Base-by-base conservation (phyloP, 2,113 vertebrate species). In the Albula goreensis region DNA sequence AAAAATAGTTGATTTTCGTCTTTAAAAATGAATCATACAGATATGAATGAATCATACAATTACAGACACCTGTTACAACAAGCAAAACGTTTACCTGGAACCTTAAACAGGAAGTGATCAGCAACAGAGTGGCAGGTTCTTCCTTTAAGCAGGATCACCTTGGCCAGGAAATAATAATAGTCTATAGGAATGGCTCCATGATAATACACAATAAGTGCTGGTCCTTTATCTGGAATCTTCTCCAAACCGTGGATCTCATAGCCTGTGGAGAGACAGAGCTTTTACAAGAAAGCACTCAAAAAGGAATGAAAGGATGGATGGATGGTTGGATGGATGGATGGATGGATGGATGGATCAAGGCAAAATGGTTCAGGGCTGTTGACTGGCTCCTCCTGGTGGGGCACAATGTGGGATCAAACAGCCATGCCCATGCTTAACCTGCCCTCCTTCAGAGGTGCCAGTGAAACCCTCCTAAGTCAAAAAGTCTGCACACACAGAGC, bases 111-210 rank as follows among this genome's bases (percentile, higher is more conserved):
- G 83, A 99, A 97, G 91, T 99, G 96, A 93, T 99, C 98, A 56
- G 97, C 98, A 81, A 99, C 97, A 63, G 98, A 97, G 89, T 98
- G 95, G 89, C 97, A 98, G 80, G 96, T 92, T 85, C 97, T 96
- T 87, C 97, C 98, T 91, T 91, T 96, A 13, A 92, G 95, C 80
- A 98, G 89, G 82, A 97, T 94, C 56, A 98, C 92, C 78, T 90
- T 96, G 63, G 97, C 95, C 90, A 97, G 90, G 88, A 99, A 98
- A 91, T 99, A 99, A 89, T 98, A 98, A 91, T 94, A 98, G 89
- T 99, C 98, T 50, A 97, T 90, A 5, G 98, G 98, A 92, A 98
- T 98, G 83, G 97, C 97, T 92, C 98, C 98, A 57, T 99, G 98
- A 89, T 99, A 99, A 91, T 98, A 99, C 80, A 99, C 97, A 41